Evolutionary conservation across 2,797 vertebrate species (phyloP).

Genomic region (Micromesistius poutassou): DNA sequence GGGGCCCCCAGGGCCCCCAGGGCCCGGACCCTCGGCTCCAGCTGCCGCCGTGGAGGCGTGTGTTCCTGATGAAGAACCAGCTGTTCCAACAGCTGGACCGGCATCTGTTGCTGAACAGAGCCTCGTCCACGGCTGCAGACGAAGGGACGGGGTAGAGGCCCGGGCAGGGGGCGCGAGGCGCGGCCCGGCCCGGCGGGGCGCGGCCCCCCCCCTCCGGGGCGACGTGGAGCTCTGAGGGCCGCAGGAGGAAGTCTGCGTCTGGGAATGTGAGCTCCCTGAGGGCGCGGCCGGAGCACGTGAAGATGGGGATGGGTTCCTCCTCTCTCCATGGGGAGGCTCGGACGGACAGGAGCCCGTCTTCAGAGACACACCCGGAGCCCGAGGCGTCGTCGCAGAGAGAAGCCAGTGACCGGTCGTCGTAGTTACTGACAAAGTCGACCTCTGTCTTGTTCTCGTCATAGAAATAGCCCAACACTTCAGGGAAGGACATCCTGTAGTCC

Average conservation of each 20-base stretch:
- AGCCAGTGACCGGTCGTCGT: constrained; percentile 60
- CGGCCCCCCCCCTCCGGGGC: constrained; percentile 23
- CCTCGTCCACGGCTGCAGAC: constrained; percentile 55
- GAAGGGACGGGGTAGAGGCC: constrained; percentile 26
- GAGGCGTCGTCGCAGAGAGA: constrained; percentile 77
- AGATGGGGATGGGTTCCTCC: constrained; percentile 66
- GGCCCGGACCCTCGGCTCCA: constrained; percentile 52
- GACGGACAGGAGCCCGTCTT: constrained; percentile 40
- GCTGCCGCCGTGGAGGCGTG: constrained; percentile 52
- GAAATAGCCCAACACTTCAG: constrained; percentile 56
- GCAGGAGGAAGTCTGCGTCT: constrained; percentile 71
- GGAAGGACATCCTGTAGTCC: constrained; percentile 38
- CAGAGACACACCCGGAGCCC: constrained; percentile 65
- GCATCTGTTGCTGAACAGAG: constrained; percentile 39
- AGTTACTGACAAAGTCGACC: constrained; percentile 30
- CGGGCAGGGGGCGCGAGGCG: constrained; percentile 39
- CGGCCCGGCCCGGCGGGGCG: constrained; percentile 44
- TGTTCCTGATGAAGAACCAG: constrained; percentile 54
- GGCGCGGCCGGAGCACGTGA: constrained; percentile 64
- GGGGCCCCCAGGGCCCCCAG: constrained; percentile 57
- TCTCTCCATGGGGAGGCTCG: constrained; percentile 11
- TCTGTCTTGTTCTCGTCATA: constrained; percentile 35
- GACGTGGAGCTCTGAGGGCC: constrained; percentile 45
- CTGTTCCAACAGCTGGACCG: constrained; percentile 52
- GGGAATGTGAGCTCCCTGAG: constrained; percentile 76